Percentiles rank a stretch among this genome's conserved stretches.
Evolutionary conservation across 2,888 invertebrate genomes (phyloP).

Genomic region (Metacarcinus magister): DNA sequence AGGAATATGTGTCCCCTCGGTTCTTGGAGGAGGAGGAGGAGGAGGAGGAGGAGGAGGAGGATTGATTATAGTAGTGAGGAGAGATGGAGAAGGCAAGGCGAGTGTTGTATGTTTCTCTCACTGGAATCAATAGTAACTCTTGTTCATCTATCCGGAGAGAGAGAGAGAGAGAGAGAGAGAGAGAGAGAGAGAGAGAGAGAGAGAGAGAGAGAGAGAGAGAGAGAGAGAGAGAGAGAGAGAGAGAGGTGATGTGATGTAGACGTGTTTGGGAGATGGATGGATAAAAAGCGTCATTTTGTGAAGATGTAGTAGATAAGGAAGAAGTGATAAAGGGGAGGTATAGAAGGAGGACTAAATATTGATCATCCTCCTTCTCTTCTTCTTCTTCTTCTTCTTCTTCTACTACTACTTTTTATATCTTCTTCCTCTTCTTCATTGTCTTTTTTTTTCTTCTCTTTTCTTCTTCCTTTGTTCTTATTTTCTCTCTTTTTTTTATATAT

Average conservation of each 20-base stretch:
- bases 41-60: neutral
- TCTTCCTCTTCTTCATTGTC: neutral
- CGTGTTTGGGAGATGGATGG: neutral
- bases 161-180: constrained; percentile 46
- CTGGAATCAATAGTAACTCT: neutral
- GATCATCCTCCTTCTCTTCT: neutral
- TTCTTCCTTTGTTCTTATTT: neutral
- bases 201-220: constrained; percentile 41
- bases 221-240: neutral
- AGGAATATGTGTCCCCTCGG: neutral
- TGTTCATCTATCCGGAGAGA: constrained; percentile 19
- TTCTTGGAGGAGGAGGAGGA: neutral
- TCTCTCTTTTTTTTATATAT: neutral
- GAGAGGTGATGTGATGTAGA: neutral
- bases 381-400: neutral
- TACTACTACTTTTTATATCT: neutral
- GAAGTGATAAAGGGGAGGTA: no score
- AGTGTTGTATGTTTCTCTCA: constrained; percentile 6
- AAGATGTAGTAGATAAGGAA: no score
- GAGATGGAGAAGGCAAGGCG: neutral
- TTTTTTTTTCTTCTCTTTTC: neutral
- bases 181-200: constrained; percentile 39
- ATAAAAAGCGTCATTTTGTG: neutral
- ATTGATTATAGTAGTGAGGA: neutral
- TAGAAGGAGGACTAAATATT: no score